Percentiles rank a stretch among this genome's conserved stretches.
Conservation (phyloP, 2,888 invertebrate genomes). For the Tupiocoris notatus region DNA sequence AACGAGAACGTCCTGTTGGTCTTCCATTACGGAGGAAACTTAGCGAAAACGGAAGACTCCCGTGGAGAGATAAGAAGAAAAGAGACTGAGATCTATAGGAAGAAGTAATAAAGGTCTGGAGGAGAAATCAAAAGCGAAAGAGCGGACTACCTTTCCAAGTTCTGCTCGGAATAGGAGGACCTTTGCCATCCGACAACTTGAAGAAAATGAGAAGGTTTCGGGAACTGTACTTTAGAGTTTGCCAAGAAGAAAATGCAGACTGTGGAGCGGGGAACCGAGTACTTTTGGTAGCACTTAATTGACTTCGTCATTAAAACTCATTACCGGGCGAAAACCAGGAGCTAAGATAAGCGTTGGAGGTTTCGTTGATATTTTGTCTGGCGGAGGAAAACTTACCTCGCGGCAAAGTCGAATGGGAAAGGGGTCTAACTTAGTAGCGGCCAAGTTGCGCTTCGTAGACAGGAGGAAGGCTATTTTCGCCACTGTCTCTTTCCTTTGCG, state of each 20-base stretch:
- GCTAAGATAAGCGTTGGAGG: neutral
- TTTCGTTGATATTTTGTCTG: neutral
- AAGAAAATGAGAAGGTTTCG: neutral
- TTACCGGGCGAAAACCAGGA: conserved; percentile 9
- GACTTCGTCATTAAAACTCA: conserved; percentile 31
- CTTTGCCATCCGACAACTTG: neutral
- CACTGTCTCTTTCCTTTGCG: neutral
- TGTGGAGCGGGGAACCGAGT: neutral
- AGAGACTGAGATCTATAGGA: neutral
- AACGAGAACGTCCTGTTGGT: neutral
- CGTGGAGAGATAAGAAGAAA: neutral
- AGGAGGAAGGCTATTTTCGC: no score
- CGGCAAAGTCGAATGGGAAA: neutral
- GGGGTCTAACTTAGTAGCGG: neutral
- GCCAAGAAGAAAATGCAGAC: neutral
- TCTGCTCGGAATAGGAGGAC: neutral
- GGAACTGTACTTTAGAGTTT: neutral
- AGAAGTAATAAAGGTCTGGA: neutral
- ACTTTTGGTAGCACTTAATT: conserved; percentile 25
- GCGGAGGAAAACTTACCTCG: neutral
- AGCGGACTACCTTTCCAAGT: neutral
- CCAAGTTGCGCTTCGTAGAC: neutral
- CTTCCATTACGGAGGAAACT: neutral
- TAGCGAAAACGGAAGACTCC: neutral
- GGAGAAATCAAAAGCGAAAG: neutral